Evolutionary conservation across 2,888 invertebrate genomes (phyloP).

Genomic region (Tortrix viridana): DNA sequence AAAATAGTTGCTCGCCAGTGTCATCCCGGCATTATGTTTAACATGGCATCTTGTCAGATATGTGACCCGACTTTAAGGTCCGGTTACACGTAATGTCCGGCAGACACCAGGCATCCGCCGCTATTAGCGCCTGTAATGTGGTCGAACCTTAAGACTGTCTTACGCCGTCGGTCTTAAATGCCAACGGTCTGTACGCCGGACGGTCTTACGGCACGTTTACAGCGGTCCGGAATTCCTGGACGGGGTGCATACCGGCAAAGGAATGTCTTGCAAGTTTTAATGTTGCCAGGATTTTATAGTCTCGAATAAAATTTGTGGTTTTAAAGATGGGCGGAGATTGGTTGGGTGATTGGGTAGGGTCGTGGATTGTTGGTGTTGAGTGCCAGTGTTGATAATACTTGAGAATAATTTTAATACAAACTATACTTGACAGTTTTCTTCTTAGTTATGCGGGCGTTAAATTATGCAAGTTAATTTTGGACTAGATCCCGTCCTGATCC

Average conservation of each 20-base stretch:
- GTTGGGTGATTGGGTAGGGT: conserved; percentile 12
- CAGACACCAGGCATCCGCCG: conserved; percentile 64
- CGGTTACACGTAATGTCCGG: conserved; percentile 41
- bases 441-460: too few species aligned
- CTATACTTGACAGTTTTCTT: too few species aligned
- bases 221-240: conserved; percentile 57
- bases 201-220: conserved; percentile 49
- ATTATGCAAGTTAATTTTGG: too few species aligned
- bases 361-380: conserved; percentile 3
- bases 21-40: too few species aligned
- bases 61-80: background rate
- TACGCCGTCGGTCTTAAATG: conserved; percentile 28
- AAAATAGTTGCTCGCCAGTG: too few species aligned
- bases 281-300: conserved; percentile 65
- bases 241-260: conserved; percentile 55
- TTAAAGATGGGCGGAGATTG: conserved; percentile 40
- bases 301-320: conserved; percentile 48
- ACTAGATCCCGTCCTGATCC: too few species aligned
- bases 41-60: background rate
- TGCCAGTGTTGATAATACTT: background rate
- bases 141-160: conserved; percentile 56
- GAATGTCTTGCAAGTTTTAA: conserved; percentile 70
- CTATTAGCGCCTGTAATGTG: conserved; percentile 77
- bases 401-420: too few species aligned
- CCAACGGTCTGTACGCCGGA: conserved; percentile 30